Evolutionary conservation across 2,888 invertebrate species (phyloP), one percentile per base, ranked within the genome.

Genomic region (Resseliella maxima): DNA sequence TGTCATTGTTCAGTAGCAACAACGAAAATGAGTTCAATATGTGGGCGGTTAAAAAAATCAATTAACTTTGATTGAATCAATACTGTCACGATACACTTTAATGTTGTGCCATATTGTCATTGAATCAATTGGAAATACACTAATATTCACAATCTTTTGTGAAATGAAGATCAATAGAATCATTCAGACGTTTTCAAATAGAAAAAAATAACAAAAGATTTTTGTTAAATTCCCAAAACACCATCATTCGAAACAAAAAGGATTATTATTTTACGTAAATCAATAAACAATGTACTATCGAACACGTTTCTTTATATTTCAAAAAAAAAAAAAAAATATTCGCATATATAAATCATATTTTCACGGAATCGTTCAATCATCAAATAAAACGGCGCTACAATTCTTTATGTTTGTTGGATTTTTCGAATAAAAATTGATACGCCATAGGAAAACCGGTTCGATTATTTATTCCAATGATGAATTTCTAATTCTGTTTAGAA

Each of bases 41-140:
- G 59, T 59, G 59, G 59, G 59, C 24, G 59, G 24, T 18, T 24
- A 59, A 59, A 59, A n/a, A n/a, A n/a, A n/a, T n/a, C 59, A 59
- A 59, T 59, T 59, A 6, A 24, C 59, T 59, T 8, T 59, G 24
- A 59, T 24, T 50, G 15, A 21, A 6, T 8, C 2, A 2, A 18
- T 8, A 18, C 46, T 50, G 1, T 18, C 46, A 15, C n/a, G n/a
- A n/a, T n/a, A n/a, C n/a, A n/a, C n/a, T n/a, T n/a, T n/a, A n/a
- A n/a, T n/a, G n/a, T n/a, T n/a, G n/a, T n/a, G n/a, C n/a, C n/a
- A n/a, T n/a, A n/a, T n/a, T n/a, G n/a, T n/a, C n/a, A n/a, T n/a
- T n/a, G n/a, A n/a, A n/a, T n/a, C n/a, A n/a, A n/a, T n/a, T n/a
- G n/a, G n/a, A n/a, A n/a, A n/a, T n/a, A n/a, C n/a, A n/a, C n/a